These are phyloP conservation scores for Arremon brunneinucha DNA, from an alignment of 2,797 vertebrate genomes.

Conservation along the genomic window DNA sequence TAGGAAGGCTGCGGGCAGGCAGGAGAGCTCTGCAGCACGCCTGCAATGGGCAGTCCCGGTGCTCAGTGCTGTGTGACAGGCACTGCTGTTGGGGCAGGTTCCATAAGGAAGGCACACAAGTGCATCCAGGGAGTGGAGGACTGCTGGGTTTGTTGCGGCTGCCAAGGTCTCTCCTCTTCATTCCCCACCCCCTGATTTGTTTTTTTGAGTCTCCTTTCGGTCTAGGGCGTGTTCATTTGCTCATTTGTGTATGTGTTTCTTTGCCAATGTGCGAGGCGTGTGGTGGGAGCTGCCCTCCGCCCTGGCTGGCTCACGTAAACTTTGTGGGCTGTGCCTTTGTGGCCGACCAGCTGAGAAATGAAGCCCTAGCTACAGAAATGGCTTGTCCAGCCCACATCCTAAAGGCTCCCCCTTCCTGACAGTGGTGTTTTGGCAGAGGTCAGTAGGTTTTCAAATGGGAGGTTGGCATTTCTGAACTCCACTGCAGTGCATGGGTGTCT, in stretches of 20 bases:
- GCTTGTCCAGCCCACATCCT: neutral
- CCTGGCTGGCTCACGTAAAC: neutral
- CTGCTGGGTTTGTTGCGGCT: neutral
- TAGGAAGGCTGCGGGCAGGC: neutral
- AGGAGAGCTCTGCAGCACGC: neutral
- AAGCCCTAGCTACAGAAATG: neutral
- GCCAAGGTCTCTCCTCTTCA: neutral
- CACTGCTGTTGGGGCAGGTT: neutral
- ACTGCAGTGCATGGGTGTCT: accelerated
- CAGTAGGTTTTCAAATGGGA: neutral
- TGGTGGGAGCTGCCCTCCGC: neutral
- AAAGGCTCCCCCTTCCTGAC: neutral
- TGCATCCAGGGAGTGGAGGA: neutral
- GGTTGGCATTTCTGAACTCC: neutral
- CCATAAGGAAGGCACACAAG: neutral
- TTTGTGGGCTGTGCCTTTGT: neutral
- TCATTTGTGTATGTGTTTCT: neutral
- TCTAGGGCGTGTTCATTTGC: neutral
- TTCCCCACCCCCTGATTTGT: neutral
- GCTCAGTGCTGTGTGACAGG: neutral
- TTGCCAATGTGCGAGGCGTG: neutral
- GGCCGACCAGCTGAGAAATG: neutral
- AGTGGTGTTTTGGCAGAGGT: neutral
- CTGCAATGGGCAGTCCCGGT: neutral
- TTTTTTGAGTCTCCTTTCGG: neutral